These are phyloP conservation scores for Entelurus aequoreus DNA, from an alignment of 2,113 vertebrate genomes.

Conservation along the genomic window DNA sequence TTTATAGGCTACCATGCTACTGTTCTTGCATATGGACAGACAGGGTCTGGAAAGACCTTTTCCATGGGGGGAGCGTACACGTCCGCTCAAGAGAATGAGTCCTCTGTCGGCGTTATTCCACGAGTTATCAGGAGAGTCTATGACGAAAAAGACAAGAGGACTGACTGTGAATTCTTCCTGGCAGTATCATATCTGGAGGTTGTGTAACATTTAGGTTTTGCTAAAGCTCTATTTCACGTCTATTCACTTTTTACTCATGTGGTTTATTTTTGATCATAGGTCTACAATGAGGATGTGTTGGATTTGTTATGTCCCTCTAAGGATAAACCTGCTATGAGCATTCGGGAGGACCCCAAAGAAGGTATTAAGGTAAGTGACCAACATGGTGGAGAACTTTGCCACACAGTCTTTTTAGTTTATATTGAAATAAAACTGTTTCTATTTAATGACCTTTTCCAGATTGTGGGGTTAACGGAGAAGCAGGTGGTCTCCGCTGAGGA, in stretches of 20 bases:
- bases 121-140: slow-evolving; percentile 84
- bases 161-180: slow-evolving; percentile 77
- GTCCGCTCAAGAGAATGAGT: slow-evolving; percentile 82
- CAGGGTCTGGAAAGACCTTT: slow-evolving; percentile 92
- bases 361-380: slow-evolving; percentile 83
- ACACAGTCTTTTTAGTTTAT: too few relatives aligned
- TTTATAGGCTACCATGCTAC: slow-evolving; percentile 89
- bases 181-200: slow-evolving; percentile 94
- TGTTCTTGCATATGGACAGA: slow-evolving; percentile 92
- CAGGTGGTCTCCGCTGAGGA: slow-evolving; percentile 75
- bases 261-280: slow-evolving; percentile 63
- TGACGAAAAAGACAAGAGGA: slow-evolving; percentile 74
- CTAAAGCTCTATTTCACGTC: background rate
- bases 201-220: slow-evolving; percentile 1
- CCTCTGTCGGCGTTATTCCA: slow-evolving; percentile 87
- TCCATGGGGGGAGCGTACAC: slow-evolving; percentile 95
- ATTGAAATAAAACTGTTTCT: background rate
- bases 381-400: background rate
- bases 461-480: slow-evolving; percentile 86
- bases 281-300: slow-evolving; percentile 95
- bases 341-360: slow-evolving; percentile 92
- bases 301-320: slow-evolving; percentile 83
- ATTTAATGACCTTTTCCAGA: slow-evolving; percentile 61
- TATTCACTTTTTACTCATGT: background rate
- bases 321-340: slow-evolving; percentile 81